Evolutionary conservation across 2,888 invertebrate genomes (phyloP), one percentile per base, ranked within the genome.

Genomic region (Troglohyphantes excavatus): DNA sequence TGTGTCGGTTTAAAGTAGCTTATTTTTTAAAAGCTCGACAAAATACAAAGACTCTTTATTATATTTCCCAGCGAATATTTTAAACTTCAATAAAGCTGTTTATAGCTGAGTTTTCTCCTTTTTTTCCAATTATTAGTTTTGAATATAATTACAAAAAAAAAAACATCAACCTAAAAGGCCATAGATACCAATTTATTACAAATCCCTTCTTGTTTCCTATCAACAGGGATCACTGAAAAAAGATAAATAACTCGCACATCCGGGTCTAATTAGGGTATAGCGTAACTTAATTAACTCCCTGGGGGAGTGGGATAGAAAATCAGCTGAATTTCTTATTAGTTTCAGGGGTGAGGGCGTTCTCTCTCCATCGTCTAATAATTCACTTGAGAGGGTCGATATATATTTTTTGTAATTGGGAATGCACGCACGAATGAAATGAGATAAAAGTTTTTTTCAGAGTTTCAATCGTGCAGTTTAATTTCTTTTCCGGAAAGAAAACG

Each of bases 261-360:
- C n/a, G 13, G 17, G 53, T n/a, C 9, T 53, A 53, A 53, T 53
- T 53, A 53, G 53, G 53, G 9, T 11, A 9, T n/a, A n/a, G 53
- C n/a, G 53, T 53, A 53, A 53, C 53, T 53, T 53, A 53, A 53
- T 53, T 53, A 53, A 53, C n/a, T 53, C 53, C 53, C 53, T n/a
- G n/a, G 5, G 53, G 53, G n/a, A 13, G 53, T 53, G 2, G 39
- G 17, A 53, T 53, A n/a, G 53, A 53, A 53, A 53, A n/a, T 53
- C n/a, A n/a, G n/a, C n/a, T n/a, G 2, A 53, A n/a, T n/a, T n/a
- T 53, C 53, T 53, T 53, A 11, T 53, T 53, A n/a, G 53, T 53
- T n/a, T n/a, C 53, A 53, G 53, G 53, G 9, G n/a, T 13, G 17
- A n/a, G 53, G 17, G n/a, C 5, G 9, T 53, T n/a, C 53, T n/a